phyloP scores from a whole-genome alignment of 2,888 invertebrate species.

The Siphlonurus alternatus region DNA sequence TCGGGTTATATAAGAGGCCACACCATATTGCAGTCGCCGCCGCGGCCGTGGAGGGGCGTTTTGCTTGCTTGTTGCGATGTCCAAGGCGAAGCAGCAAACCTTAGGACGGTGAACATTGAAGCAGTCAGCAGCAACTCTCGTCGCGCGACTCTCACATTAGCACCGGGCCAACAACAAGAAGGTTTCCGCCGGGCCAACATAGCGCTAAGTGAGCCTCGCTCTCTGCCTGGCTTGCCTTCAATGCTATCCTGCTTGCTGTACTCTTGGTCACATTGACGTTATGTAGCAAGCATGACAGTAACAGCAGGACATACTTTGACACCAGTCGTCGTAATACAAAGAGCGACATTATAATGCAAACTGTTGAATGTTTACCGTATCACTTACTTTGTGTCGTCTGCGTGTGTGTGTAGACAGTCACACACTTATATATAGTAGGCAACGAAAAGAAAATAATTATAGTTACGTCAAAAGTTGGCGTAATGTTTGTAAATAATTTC shows the following conservation, averaged over 20 bases:
- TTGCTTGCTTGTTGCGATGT: no score
- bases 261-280: background rate
- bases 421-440: no score
- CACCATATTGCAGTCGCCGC: no score
- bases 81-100: no score
- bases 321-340: background rate
- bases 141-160: background rate
- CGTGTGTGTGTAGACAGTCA: no score
- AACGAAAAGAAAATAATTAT: no score
- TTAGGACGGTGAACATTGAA: no score
- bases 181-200: no score
- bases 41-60: no score
- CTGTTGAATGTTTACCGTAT: background rate
- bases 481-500: no score
- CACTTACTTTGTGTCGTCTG: background rate
- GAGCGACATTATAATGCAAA: background rate
- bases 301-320: background rate
- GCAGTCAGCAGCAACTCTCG: background rate
- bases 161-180: background rate
- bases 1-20: no score
- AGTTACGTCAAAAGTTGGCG: no score
- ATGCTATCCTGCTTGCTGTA: background rate
- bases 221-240: background rate
- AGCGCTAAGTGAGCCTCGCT: background rate
- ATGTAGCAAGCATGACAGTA: background rate